Percentiles rank a stretch among this genome's conserved stretches.
Evolutionary conservation across 2,888 invertebrate genomes (phyloP).

Genomic region (Meloe dianella): DNA sequence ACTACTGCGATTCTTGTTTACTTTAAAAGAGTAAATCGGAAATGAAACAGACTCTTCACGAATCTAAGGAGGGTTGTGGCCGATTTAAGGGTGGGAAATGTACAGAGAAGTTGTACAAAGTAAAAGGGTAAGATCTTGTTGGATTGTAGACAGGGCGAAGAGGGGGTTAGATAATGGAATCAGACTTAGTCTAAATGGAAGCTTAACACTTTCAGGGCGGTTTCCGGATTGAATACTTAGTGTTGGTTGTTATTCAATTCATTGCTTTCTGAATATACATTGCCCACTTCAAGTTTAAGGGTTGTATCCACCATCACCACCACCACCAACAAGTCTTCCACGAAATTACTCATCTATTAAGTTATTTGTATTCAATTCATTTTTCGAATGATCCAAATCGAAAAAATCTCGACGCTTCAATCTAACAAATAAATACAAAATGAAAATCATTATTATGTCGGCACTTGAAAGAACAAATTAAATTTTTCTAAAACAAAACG

Average conservation of each 20-base stretch:
- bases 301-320: slow-evolving; percentile 10
- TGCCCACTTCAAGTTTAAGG: slow-evolving; percentile 49
- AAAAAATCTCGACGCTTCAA: too few relatives aligned
- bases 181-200: slow-evolving; percentile 60
- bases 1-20: slow-evolving; percentile 41
- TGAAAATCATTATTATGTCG: slow-evolving; percentile 38
- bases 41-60: slow-evolving; percentile 35
- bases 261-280: slow-evolving; percentile 56
- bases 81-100: slow-evolving; percentile 28
- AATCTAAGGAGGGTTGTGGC: slow-evolving; percentile 12
- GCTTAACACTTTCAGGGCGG: slow-evolving; percentile 59
- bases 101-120: slow-evolving; percentile 24
- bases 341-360: slow-evolving; percentile 52
- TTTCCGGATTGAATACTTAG: slow-evolving; percentile 59
- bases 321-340: too few relatives aligned
- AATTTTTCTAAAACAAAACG: slow-evolving; percentile 44
- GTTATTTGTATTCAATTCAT: slow-evolving; percentile 52
- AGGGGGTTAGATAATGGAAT: slow-evolving; percentile 60
- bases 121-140: slow-evolving; percentile 56
- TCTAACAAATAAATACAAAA: slow-evolving; percentile 19
- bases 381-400: slow-evolving; percentile 3
- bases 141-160: neutral
- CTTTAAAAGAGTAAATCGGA: slow-evolving; percentile 34
- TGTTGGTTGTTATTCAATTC: slow-evolving; percentile 49
- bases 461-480: slow-evolving; percentile 44